Evolutionary conservation across 2,113 vertebrate genomes (phyloP).

Genomic region (Australoheros scitulus): DNA sequence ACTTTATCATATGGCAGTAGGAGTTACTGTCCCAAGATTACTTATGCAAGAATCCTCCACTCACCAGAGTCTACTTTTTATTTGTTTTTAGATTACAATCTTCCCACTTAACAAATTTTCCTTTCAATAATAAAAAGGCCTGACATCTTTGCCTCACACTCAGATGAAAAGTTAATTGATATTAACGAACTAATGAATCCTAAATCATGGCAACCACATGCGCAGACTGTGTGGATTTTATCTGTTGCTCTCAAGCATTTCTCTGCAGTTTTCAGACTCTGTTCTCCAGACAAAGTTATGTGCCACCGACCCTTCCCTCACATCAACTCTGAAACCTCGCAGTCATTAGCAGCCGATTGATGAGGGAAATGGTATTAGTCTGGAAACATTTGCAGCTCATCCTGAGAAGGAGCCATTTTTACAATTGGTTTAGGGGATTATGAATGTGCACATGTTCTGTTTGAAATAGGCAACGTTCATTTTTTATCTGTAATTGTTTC

Average conservation of each 20-base stretch:
- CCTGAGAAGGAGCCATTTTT: conserved; percentile 75
- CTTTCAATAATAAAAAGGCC: background rate
- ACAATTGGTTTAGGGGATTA: conserved; percentile 80
- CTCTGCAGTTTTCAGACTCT: conserved; percentile 43
- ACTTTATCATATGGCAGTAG: background rate
- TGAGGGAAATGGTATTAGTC: conserved; percentile 74
- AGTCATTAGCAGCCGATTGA: conserved; percentile 81
- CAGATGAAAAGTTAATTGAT: background rate
- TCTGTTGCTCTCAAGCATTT: conserved; percentile 38
- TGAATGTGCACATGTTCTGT: conserved; percentile 74
- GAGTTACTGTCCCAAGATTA: background rate
- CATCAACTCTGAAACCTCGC: conserved; percentile 72
- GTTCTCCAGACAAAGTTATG: conserved; percentile 63
- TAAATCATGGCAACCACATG: conserved; percentile 7
- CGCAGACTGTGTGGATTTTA: conserved; percentile 26
- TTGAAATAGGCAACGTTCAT: conserved; percentile 77
- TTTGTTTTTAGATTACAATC: no score
- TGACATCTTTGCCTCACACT: background rate
- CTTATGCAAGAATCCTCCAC: background rate
- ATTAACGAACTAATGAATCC: background rate
- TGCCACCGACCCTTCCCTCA: conserved; percentile 61
- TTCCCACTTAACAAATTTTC: background rate
- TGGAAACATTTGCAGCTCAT: conserved; percentile 79
- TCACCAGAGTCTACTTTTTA: background rate
- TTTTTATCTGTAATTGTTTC: conserved; percentile 83